Conservation (phyloP, 2,113 vertebrate genomes). For the Coreoperca whiteheadi region DNA sequence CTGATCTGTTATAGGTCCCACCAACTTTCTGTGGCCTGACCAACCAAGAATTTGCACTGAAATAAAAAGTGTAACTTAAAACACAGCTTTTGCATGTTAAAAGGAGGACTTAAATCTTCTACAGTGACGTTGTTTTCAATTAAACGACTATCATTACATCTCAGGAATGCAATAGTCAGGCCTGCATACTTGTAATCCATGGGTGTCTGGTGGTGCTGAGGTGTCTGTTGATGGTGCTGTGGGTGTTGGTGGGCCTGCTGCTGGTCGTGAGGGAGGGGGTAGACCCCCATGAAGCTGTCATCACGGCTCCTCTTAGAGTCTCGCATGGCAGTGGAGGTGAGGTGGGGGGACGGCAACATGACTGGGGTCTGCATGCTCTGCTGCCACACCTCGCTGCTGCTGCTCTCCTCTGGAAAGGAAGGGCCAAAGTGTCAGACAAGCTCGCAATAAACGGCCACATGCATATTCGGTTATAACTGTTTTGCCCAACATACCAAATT, state of each 20-base stretch:
- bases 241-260: constrained; percentile 84
- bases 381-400: constrained; percentile 97
- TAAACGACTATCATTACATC: background rate
- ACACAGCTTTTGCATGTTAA: background rate
- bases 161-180: background rate
- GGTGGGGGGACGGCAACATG: constrained; percentile 96
- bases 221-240: constrained; percentile 82
- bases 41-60: background rate
- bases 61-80: background rate
- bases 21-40: background rate
- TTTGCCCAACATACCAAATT: background rate
- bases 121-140: constrained; percentile 7
- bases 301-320: constrained; percentile 95
- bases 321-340: constrained; percentile 97
- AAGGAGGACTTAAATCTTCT: background rate
- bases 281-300: constrained; percentile 95
- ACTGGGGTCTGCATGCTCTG: constrained; percentile 95
- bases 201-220: constrained; percentile 88
- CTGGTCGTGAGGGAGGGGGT: constrained; percentile 94
- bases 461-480: background rate
- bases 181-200: constrained; percentile 96
- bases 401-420: constrained; percentile 92
- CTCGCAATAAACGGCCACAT: background rate
- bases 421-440: background rate
- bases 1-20: background rate